A percentile compares a stretch with the other conserved stretches of the same genome.
phyloP scores from a whole-genome alignment of 2,797 vertebrate species.

The Rhinatrema bivittatum region DNA sequence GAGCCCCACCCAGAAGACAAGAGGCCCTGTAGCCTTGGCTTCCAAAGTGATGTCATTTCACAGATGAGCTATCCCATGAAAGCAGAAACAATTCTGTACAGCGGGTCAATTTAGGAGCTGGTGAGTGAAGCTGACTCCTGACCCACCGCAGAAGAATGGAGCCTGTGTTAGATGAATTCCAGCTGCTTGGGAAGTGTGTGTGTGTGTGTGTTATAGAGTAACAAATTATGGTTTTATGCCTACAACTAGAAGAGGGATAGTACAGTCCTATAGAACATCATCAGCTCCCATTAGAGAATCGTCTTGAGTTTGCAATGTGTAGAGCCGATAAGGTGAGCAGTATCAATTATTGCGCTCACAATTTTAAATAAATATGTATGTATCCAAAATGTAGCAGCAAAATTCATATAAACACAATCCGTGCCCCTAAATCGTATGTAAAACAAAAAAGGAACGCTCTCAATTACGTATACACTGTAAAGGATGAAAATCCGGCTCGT shows the following conservation, averaged over 20 bases:
- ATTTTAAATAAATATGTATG: too few species aligned
- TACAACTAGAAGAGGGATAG: slow-evolving; percentile 21
- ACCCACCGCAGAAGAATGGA: slow-evolving; percentile 31
- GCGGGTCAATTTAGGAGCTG: slow-evolving; percentile 32
- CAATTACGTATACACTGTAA: too few species aligned
- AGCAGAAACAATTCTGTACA: slow-evolving; percentile 22
- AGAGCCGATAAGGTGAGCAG: too few species aligned
- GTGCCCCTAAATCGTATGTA: too few species aligned
- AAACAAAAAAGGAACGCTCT: too few species aligned
- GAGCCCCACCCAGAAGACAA: not conserved
- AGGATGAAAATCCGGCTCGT: too few species aligned
- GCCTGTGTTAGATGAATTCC: slow-evolving; percentile 35
- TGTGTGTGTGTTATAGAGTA: slow-evolving; percentile 30
- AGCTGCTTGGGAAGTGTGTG: slow-evolving; percentile 37
- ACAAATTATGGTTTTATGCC: slow-evolving; percentile 37
- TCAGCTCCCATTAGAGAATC: too few species aligned
- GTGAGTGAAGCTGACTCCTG: slow-evolving; percentile 33
- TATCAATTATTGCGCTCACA: too few species aligned
- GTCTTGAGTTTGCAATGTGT: too few species aligned
- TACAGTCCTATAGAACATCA: too few species aligned
- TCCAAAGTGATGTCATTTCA: slow-evolving; percentile 8
- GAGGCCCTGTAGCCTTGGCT: slow-evolving; percentile 6
- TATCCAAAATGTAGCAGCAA: too few species aligned
- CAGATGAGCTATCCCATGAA: slow-evolving; percentile 20
- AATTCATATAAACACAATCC: too few species aligned